A percentile compares a stretch with the other conserved stretches of the same genome.
Evolutionary conservation across 2,888 invertebrate genomes (phyloP).

Genomic region (Polydrusus cervinus): DNA sequence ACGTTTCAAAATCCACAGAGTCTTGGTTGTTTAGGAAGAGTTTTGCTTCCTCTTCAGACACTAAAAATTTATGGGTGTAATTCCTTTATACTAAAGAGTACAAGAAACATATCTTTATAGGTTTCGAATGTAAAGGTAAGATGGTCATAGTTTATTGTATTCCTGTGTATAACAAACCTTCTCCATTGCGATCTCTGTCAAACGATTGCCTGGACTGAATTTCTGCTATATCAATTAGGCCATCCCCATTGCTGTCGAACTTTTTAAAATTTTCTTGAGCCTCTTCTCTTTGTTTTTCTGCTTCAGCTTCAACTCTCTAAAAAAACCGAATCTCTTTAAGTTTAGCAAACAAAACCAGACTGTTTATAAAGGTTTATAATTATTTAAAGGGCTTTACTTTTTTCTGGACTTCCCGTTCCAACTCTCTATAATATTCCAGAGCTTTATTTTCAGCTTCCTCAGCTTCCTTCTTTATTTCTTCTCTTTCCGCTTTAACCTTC

Average conservation of each 20-base stretch:
- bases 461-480: slow-evolving; percentile 79
- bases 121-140: no score
- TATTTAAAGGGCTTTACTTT: slow-evolving; percentile 58
- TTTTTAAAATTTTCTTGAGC: slow-evolving; percentile 83
- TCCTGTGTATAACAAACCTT: slow-evolving; percentile 63
- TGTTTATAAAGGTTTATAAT: no score
- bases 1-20: slow-evolving; percentile 80
- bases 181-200: slow-evolving; percentile 92
- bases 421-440: slow-evolving; percentile 83
- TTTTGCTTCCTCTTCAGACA: slow-evolving; percentile 90
- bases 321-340: background rate
- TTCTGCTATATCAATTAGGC: slow-evolving; percentile 80
- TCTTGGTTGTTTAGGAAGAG: slow-evolving; percentile 82
- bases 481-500: slow-evolving; percentile 84
- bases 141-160: no score
- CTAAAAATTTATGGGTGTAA: slow-evolving; percentile 67
- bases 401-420: slow-evolving; percentile 78
- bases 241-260: slow-evolving; percentile 88
- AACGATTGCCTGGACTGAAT: slow-evolving; percentile 83
- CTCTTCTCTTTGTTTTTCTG: slow-evolving; percentile 75
- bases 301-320: slow-evolving; percentile 75
- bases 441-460: slow-evolving; percentile 85
- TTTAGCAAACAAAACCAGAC: no score
- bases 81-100: no score
- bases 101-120: no score